Conservation (phyloP, 2,113 vertebrate genomes). For the Prunella fulvescens region DNA sequence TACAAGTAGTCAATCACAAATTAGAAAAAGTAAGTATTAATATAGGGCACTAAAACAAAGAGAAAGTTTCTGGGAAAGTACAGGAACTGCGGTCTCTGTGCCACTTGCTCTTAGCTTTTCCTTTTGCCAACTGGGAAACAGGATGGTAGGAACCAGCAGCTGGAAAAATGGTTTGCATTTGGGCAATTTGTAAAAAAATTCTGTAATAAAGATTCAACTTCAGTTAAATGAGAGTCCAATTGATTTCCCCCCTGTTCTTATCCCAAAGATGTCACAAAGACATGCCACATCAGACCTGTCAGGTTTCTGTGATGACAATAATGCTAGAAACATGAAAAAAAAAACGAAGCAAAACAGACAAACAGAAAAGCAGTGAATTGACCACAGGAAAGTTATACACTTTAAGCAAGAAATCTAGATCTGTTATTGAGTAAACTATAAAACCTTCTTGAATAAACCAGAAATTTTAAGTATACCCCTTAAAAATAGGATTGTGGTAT, state of each 20-base stretch:
- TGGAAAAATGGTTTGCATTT: neutral
- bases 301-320: neutral
- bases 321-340: neutral
- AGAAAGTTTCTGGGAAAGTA: neutral
- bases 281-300: neutral
- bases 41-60: neutral
- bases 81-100: neutral
- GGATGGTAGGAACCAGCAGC: neutral
- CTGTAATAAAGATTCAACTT: neutral
- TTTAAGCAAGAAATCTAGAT: neutral
- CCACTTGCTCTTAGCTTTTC: neutral
- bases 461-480: neutral
- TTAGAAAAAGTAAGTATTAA: neutral
- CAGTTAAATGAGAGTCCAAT: neutral
- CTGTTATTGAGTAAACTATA: neutral
- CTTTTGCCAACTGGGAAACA: neutral
- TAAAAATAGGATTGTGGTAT: neutral
- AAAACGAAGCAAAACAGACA: neutral
- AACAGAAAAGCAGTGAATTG: neutral
- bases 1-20: neutral
- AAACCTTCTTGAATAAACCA: neutral
- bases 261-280: neutral
- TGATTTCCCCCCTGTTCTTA: neutral
- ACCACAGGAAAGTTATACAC: fast-evolving
- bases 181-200: neutral